Conservation (phyloP, 2,797 vertebrate species). For the Melanotaenia boesemani region DNA sequence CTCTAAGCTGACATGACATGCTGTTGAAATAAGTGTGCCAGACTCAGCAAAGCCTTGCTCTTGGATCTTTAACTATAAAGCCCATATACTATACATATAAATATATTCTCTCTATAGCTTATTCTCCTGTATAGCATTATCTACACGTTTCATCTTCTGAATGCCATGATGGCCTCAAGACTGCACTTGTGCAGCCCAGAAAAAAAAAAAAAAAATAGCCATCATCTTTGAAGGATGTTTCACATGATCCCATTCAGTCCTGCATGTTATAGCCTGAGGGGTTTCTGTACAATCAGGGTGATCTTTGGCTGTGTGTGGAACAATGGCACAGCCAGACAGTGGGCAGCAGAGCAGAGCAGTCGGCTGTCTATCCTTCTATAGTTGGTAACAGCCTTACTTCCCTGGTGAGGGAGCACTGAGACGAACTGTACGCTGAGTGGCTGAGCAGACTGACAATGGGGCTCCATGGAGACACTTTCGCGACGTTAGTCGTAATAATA, state of each 20-base stretch:
- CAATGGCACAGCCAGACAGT: conserved; percentile 28
- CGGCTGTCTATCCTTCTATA: conserved; percentile 44
- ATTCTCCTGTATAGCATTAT: conserved; percentile 26
- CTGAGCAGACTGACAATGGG: conserved; percentile 42
- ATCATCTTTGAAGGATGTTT: conserved; percentile 29
- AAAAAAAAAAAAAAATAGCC: neutral
- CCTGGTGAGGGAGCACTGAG: conserved; percentile 28
- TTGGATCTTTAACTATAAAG: conserved; percentile 34
- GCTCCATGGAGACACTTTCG: conserved; percentile 29
- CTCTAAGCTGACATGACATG: conserved; percentile 76
- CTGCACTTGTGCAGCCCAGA: conserved; percentile 17
- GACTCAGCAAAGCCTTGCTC: conserved; percentile 60
- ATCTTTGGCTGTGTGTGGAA: conserved; percentile 29
- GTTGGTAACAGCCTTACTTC: conserved; percentile 41
- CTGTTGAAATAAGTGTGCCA: conserved; percentile 72
- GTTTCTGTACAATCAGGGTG: conserved; percentile 28
- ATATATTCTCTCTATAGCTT: conserved; percentile 1
- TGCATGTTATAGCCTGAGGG: conserved; percentile 27
- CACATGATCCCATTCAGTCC: conserved; percentile 23
- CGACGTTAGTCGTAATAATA: conserved; percentile 31
- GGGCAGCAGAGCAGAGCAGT: conserved; percentile 44
- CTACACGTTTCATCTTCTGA: conserved; percentile 36
- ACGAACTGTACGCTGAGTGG: conserved; percentile 33
- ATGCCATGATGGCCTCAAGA: conserved; percentile 45
- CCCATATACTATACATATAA: conserved; percentile 18